Percentiles rank a stretch among this genome's conserved stretches.
Evolutionary conservation across 2,797 vertebrate genomes (phyloP).

Genomic region (Jordanella pulchra): DNA sequence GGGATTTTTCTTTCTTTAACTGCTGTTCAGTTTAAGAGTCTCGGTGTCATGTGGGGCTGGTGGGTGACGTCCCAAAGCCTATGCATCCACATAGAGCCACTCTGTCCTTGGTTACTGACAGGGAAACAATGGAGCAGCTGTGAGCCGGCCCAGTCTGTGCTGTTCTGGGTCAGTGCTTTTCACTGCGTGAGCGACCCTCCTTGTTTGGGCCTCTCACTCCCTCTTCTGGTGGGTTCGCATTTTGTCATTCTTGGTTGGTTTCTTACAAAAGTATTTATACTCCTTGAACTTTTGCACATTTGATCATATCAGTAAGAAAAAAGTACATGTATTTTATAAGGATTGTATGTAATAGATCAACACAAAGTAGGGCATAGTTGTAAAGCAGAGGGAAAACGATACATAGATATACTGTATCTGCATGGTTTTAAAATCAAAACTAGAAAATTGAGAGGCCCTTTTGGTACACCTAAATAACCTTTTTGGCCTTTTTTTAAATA

Average conservation of each 20-base stretch:
- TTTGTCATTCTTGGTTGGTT: slow-evolving; percentile 2
- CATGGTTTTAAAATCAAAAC: too few relatives aligned
- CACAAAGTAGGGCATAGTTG: not conserved
- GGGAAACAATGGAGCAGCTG: slow-evolving; percentile 76
- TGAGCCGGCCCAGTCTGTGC: slow-evolving; percentile 50
- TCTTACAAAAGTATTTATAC: not conserved
- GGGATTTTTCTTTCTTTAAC: slow-evolving; percentile 51
- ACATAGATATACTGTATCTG: too few relatives aligned
- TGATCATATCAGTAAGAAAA: not conserved
- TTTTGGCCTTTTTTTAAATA: too few relatives aligned
- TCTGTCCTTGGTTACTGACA: slow-evolving; percentile 68
- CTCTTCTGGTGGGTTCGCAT: slow-evolving; percentile 69
- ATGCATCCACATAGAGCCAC: slow-evolving; percentile 71
- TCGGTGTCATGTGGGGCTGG: slow-evolving; percentile 71
- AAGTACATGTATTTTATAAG: not conserved
- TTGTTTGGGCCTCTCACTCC: slow-evolving; percentile 65
- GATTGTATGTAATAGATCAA: not conserved
- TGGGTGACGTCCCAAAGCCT: slow-evolving; percentile 78
- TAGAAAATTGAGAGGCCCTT: not conserved
- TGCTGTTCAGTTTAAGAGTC: slow-evolving; percentile 51
- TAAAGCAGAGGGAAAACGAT: not conserved
- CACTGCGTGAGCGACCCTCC: slow-evolving; percentile 7
- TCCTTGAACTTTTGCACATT: not conserved
- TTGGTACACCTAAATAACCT: not conserved
- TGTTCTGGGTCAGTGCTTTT: slow-evolving; percentile 30